phyloP scores from a whole-genome alignment of 2,113 vertebrate genomes.

The Pseudonaja textilis region DNA sequence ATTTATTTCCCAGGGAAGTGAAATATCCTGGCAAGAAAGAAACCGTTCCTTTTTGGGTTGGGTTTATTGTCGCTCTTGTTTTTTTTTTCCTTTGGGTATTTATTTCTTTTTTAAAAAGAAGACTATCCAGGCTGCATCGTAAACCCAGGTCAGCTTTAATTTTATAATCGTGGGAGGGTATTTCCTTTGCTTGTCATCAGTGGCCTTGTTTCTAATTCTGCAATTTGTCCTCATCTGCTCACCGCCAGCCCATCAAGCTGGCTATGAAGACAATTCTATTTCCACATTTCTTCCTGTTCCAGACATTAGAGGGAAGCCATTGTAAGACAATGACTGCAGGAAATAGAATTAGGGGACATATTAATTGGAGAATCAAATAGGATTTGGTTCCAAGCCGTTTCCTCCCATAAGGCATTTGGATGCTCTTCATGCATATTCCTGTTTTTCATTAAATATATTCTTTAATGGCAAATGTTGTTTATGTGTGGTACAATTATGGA shows the following conservation, averaged over 20 bases:
- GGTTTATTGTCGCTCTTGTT: neutral
- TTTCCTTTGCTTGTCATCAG: constrained; percentile 76
- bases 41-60: neutral
- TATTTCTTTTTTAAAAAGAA: neutral
- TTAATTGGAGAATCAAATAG: constrained; percentile 86
- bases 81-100: neutral
- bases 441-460: constrained; percentile 81
- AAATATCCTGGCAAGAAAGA: neutral
- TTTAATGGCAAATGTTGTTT: constrained; percentile 81
- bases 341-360: constrained; percentile 86
- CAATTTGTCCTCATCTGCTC: constrained; percentile 83
- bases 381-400: constrained; percentile 82
- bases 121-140: constrained; percentile 49
- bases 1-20: neutral
- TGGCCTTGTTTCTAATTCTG: constrained; percentile 77
- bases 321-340: constrained; percentile 77
- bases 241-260: constrained; percentile 79
- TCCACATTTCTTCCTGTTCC: constrained; percentile 80
- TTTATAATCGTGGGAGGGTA: constrained; percentile 78
- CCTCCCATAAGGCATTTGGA: constrained; percentile 82
- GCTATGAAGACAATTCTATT: constrained; percentile 74
- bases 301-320: constrained; percentile 81
- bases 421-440: constrained; percentile 76
- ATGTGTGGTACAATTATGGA: constrained; percentile 74
- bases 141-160: constrained; percentile 77